Conservation (phyloP, 2,113 vertebrate genomes). For the Cyanoderma ruficeps region DNA sequence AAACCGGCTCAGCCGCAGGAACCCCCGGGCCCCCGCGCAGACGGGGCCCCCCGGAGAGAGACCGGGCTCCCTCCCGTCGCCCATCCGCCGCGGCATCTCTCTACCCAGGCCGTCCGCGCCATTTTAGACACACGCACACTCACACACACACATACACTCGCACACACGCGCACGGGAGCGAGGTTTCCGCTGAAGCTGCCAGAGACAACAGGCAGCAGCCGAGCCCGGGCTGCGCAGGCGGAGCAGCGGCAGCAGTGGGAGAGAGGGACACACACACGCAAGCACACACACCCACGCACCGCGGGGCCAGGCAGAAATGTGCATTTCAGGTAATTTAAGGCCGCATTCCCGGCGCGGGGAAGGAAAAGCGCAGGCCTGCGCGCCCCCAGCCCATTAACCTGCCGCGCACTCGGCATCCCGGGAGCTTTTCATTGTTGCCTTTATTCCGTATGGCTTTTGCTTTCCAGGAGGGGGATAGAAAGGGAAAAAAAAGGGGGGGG, state of each 20-base stretch:
- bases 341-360: not conserved
- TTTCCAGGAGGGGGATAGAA: not conserved
- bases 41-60: not conserved
- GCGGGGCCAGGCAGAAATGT: slow-evolving; percentile 8
- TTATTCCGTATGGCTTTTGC: slow-evolving; percentile 1
- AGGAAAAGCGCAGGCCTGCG: not conserved
- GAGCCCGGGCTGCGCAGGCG: not conserved
- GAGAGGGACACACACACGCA: not conserved
- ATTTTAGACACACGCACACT: slow-evolving; percentile 46
- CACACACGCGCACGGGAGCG: not conserved
- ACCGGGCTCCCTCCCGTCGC: not conserved
- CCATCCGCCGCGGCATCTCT: slow-evolving; percentile 41
- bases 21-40: not conserved
- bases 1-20: not conserved
- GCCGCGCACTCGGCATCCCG: not conserved
- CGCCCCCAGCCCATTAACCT: slow-evolving; percentile 13
- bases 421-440: slow-evolving; percentile 5
- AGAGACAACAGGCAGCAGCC: slow-evolving; percentile 56
- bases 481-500: not conserved
- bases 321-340: slow-evolving; percentile 50
- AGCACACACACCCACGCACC: not conserved
- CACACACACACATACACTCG: not conserved
- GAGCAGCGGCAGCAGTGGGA: not conserved
- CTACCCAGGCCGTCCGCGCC: slow-evolving; percentile 35
- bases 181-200: slow-evolving; percentile 40